Evolutionary conservation across 1,140 invertebrate species (phyloP).

Genomic region (Polyergus mexicanus): DNA sequence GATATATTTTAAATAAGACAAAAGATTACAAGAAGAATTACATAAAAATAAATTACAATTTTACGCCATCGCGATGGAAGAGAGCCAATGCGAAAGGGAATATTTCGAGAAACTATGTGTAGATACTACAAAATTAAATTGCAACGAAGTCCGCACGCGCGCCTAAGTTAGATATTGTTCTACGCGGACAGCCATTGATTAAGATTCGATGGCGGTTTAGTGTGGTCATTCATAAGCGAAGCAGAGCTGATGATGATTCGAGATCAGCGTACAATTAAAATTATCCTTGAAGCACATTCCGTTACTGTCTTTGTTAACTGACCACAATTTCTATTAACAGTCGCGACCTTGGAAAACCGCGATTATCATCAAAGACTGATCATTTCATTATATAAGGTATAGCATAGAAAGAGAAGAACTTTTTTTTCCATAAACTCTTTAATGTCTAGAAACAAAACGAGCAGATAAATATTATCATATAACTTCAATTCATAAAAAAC

Average conservation of each 20-base stretch:
- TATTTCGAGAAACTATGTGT: no score
- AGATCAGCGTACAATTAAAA: slow-evolving; percentile 29
- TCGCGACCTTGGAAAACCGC: slow-evolving; percentile 1
- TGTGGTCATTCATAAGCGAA: slow-evolving; percentile 28
- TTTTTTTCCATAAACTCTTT: not conserved
- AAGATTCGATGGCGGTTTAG: slow-evolving; percentile 40
- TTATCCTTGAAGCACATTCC: slow-evolving; percentile 20
- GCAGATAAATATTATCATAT: no score
- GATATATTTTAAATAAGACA: not conserved
- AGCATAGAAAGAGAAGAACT: not conserved
- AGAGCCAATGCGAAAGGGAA: not conserved
- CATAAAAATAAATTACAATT: not conserved
- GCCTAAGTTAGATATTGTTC: slow-evolving; percentile 8
- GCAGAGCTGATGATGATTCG: not conserved
- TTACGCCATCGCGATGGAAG: not conserved
- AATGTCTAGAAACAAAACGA: not conserved
- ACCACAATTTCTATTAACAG: slow-evolving; percentile 42
- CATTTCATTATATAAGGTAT: slow-evolving; percentile 6
- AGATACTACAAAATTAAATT: slow-evolving; percentile 24
- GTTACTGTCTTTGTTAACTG: slow-evolving; percentile 24
- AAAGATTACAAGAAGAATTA: not conserved
- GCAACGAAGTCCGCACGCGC: not conserved
- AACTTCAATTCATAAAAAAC: not conserved
- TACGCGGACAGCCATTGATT: slow-evolving; percentile 1
- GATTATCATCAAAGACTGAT: slow-evolving; percentile 1